Percentiles rank a stretch among this genome's conserved stretches.
Evolutionary conservation across 2,113 vertebrate genomes (phyloP).

Genomic region (Clupea harengus): DNA sequence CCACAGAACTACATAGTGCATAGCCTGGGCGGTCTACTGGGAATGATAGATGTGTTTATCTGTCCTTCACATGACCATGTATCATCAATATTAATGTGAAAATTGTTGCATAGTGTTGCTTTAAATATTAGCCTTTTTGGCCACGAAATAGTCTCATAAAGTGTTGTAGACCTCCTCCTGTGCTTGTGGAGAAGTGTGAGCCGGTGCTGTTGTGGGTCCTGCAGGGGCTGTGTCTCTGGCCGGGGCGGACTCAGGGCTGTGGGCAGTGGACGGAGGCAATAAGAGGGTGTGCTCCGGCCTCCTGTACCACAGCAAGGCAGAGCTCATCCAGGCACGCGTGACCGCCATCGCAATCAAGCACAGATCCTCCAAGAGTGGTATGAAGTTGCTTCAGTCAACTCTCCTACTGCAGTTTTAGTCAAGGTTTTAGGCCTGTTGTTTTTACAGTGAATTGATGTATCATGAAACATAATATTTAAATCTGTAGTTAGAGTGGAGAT

Average conservation of each 20-base stretch:
- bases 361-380: slow-evolving; percentile 72
- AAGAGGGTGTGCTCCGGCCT: slow-evolving; percentile 84
- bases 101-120: not conserved
- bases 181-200: not conserved
- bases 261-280: slow-evolving; percentile 92
- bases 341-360: slow-evolving; percentile 76
- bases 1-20: too few relatives aligned
- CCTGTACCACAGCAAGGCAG: slow-evolving; percentile 81
- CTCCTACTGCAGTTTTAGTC: too few relatives aligned
- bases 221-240: slow-evolving; percentile 82
- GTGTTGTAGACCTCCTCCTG: not conserved
- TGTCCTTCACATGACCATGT: too few relatives aligned
- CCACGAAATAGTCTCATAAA: not conserved
- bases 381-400: not conserved
- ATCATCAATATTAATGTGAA: too few relatives aligned
- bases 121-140: not conserved
- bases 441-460: too few relatives aligned
- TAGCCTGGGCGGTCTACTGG: too few relatives aligned
- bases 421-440: too few relatives aligned
- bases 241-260: slow-evolving; percentile 73
- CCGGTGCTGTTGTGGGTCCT: not conserved
- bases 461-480: too few relatives aligned
- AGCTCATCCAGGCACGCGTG: slow-evolving; percentile 79
- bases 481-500: too few relatives aligned
- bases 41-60: too few relatives aligned